These are phyloP conservation scores for Keiferia lycopersicella DNA, from an alignment of 2,888 invertebrate genomes.

Conservation along the genomic window DNA sequence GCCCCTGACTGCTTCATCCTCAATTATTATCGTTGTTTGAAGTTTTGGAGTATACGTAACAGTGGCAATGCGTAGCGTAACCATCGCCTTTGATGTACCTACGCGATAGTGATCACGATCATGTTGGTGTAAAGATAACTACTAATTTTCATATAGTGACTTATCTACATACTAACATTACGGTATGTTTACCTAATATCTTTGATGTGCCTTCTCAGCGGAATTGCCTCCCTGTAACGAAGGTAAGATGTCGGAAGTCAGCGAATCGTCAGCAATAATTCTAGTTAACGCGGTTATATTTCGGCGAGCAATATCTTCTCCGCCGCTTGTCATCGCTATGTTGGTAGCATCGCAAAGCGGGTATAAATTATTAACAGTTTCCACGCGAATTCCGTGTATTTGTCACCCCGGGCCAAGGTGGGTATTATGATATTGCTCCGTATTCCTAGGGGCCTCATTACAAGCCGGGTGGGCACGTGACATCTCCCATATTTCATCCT, in stretches of 20 bases:
- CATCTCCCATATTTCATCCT: conserved; percentile 74
- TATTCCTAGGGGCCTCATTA: conserved; percentile 78
- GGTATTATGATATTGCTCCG: conserved; percentile 79
- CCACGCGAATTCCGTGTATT: conserved; percentile 70
- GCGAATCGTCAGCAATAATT: conserved; percentile 61
- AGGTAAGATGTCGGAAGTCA: conserved; percentile 40
- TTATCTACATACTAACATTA: conserved; percentile 40
- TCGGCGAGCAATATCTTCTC: conserved; percentile 54
- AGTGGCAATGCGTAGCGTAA: conserved; percentile 29
- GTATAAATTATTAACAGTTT: conserved; percentile 79
- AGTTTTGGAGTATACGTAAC: conserved; percentile 52
- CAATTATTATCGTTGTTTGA: conserved; percentile 66
- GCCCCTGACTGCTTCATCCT: conserved; percentile 54
- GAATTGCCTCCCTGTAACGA: conserved; percentile 52
- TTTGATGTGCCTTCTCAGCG: conserved; percentile 56
- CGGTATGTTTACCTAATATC: conserved; percentile 42
- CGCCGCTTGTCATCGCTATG: conserved; percentile 61
- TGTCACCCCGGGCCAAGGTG: conserved; percentile 71
- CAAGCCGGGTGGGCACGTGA: conserved; percentile 60
- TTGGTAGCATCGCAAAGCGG: conserved; percentile 63
- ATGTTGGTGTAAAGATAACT: conserved; percentile 33
- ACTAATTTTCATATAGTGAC: conserved; percentile 53
- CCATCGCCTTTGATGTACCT: conserved; percentile 63
- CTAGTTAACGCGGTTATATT: conserved; percentile 53
- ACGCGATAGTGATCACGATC: conserved; percentile 50